Evolutionary conservation across 2,888 invertebrate species (phyloP).

Genomic region (Atherix ibis): DNA sequence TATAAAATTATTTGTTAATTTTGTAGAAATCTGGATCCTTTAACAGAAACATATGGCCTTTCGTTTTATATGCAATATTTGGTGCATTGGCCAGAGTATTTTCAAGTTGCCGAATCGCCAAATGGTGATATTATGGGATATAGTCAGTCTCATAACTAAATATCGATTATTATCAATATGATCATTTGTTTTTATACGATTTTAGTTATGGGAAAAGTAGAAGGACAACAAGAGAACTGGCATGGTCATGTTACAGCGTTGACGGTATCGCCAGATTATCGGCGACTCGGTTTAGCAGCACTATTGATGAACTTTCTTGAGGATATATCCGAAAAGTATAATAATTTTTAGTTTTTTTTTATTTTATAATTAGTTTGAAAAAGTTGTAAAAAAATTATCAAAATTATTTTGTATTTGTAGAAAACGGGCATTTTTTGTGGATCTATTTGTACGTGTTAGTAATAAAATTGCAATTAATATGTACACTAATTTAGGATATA

Average conservation of each 20-base stretch:
- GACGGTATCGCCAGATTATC: constrained; percentile 87
- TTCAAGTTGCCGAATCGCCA: constrained; percentile 92
- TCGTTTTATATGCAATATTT: constrained; percentile 96
- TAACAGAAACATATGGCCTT: constrained; percentile 92
- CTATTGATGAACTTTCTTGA: constrained; percentile 89
- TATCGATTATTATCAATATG: neutral
- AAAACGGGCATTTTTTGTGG: constrained; percentile 93
- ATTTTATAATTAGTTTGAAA: neutral
- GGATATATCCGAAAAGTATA: constrained; percentile 84
- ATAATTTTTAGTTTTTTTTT: neutral
- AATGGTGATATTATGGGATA: constrained; percentile 97
- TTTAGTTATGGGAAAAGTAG: constrained; percentile 97
- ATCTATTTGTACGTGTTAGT: constrained; percentile 93
- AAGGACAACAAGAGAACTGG: constrained; percentile 91
- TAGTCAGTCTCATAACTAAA: constrained; percentile 46
- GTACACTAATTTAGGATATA: constrained; percentile 92
- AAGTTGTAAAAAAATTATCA: neutral
- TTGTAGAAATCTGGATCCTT: constrained; percentile 79
- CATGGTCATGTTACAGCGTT: constrained; percentile 98
- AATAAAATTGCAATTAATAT: constrained; percentile 95
- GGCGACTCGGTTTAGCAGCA: constrained; percentile 82
- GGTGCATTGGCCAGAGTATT: constrained; percentile 98
- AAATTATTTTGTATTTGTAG: constrained; percentile 39
- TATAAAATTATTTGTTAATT: constrained; percentile 7
- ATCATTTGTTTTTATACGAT: constrained; percentile 11